Percentiles rank a stretch among this genome's conserved stretches.
phyloP scores from a whole-genome alignment of 2,888 invertebrate species.

The Drosophila kambysellisi region DNA sequence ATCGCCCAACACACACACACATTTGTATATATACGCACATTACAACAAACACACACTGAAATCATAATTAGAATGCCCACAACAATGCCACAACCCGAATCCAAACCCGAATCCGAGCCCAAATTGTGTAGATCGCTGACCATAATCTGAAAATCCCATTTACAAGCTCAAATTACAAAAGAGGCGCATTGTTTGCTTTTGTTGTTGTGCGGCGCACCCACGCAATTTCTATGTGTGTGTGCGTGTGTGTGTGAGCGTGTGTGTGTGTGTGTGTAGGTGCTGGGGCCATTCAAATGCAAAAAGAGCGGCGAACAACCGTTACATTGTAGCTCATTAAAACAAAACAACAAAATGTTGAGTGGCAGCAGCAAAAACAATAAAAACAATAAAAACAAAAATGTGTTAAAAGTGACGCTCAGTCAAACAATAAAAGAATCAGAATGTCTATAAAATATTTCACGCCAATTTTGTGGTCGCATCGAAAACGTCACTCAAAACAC shows the following conservation, averaged over 20 bases:
- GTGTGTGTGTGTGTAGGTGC: conserved; percentile 26
- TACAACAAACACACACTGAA: conserved; percentile 3
- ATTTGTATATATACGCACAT: conserved; percentile 2
- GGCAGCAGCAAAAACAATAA: conserved; percentile 49
- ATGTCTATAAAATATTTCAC: conserved; percentile 69
- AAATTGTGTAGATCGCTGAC: conserved; percentile 51
- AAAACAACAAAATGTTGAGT: conserved; percentile 38
- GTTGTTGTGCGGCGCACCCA: conserved; percentile 62
- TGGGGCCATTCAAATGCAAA: conserved; percentile 76
- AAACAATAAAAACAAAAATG: conserved; percentile 59
- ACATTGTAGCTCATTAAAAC: conserved; percentile 74
- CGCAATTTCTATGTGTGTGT: conserved; percentile 38
- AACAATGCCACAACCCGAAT: conserved; percentile 32
- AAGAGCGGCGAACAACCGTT: conserved; percentile 75
- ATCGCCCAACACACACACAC: conserved; percentile 27
- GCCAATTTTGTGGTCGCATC: conserved; percentile 69
- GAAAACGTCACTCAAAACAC: conserved; percentile 50
- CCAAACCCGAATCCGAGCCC: conserved; percentile 22
- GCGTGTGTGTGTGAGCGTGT: conserved; percentile 23
- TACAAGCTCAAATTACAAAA: conserved; percentile 75
- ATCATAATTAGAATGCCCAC: conserved; percentile 69
- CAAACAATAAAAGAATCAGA: conserved; percentile 62
- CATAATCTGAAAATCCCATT: conserved; percentile 64
- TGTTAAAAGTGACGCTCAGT: conserved; percentile 71
- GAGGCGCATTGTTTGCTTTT: conserved; percentile 64